Percentiles rank a stretch among this genome's conserved stretches.
These are phyloP conservation scores for Stegodyphus mimosarum DNA, from an alignment of 1,140 invertebrate genomes.

Conservation along the genomic window DNA sequence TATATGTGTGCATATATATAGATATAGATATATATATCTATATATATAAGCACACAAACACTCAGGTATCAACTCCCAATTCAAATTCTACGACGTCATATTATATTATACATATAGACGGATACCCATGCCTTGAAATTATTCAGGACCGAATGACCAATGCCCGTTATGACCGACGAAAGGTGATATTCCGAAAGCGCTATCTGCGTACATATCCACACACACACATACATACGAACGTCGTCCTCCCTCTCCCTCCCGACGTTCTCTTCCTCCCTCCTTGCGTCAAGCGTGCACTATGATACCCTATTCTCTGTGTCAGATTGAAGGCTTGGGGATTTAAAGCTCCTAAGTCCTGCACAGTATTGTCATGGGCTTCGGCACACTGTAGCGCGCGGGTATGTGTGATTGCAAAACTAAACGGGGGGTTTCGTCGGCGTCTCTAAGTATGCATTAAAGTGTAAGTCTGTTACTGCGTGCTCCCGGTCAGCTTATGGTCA, in stretches of 20 bases:
- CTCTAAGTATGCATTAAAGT: conserved; percentile 57
- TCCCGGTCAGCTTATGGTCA: conserved; percentile 46
- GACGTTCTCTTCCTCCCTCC: neutral
- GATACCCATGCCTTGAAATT: conserved; percentile 25
- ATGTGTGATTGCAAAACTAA: conserved; percentile 51
- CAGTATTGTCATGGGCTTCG: neutral
- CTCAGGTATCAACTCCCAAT: conserved; percentile 25
- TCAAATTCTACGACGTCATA: conserved; percentile 52
- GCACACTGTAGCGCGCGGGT: neutral
- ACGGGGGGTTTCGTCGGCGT: conserved; percentile 22
- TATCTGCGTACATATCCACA: too few species aligned
- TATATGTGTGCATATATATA: conserved; percentile 4
- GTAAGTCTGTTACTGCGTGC: conserved; percentile 38
- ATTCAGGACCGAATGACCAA: conserved; percentile 50
- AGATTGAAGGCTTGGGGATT: neutral
- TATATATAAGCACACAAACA: too few species aligned
- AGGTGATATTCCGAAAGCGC: conserved; percentile 19
- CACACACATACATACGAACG: neutral
- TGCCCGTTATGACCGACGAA: conserved; percentile 42
- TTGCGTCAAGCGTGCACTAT: neutral
- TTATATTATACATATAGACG: conserved; percentile 56
- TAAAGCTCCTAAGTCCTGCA: conserved; percentile 34
- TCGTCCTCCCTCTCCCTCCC: neutral
- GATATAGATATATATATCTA: too few species aligned
- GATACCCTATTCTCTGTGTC: conserved; percentile 9